Percentiles rank a stretch among this genome's conserved stretches.
These are phyloP conservation scores for Gymnarchus niloticus DNA, from an alignment of 2,113 vertebrate species.

Conservation along the genomic window DNA sequence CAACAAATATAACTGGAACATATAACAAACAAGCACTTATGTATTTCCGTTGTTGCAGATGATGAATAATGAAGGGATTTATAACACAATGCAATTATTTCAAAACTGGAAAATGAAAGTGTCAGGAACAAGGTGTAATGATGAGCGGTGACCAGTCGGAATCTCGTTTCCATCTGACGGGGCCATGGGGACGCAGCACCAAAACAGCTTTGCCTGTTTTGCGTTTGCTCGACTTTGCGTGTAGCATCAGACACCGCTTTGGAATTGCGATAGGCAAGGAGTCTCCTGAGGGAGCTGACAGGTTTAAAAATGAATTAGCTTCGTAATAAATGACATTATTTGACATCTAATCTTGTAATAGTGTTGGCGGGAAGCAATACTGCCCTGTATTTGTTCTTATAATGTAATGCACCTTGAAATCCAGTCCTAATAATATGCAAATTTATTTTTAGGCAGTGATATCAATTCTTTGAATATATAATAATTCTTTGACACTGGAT, in stretches of 20 bases:
- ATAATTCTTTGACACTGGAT: background rate
- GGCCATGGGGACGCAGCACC: background rate
- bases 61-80: background rate
- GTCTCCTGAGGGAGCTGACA: background rate
- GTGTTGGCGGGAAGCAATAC: background rate
- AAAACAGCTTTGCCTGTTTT: background rate
- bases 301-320: constrained; percentile 20
- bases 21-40: background rate
- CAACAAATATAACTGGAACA: background rate
- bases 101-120: background rate
- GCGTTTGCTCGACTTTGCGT: background rate
- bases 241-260: background rate
- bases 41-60: background rate
- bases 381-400: background rate
- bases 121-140: background rate
- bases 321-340: constrained; percentile 22
- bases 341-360: constrained; percentile 21
- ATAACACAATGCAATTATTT: background rate
- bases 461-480: background rate
- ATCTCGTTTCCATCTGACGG: background rate
- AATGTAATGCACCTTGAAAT: constrained; percentile 16
- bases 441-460: background rate
- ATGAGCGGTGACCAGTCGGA: background rate
- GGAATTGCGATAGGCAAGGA: background rate
- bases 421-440: background rate